These are phyloP conservation scores for Muntiacus reevesi DNA, from an alignment of 2,113 vertebrate species.

Conservation along the genomic window DNA sequence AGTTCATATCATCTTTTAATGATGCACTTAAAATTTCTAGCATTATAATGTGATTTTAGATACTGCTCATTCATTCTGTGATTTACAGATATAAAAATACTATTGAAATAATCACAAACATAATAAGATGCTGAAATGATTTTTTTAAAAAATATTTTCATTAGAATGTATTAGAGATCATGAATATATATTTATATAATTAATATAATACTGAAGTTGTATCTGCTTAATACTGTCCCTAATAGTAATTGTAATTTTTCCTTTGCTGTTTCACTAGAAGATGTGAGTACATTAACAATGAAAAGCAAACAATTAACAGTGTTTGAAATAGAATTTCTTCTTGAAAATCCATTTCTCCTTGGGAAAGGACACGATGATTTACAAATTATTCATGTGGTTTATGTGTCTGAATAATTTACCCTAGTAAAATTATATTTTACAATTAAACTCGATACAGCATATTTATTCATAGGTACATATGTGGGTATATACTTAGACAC, in stretches of 20 bases:
- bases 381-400: background rate
- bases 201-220: background rate
- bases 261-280: background rate
- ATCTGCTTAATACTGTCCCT: background rate
- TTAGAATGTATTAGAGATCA: background rate
- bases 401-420: background rate
- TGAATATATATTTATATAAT: background rate
- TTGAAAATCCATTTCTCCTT: background rate
- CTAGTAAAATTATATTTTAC: background rate
- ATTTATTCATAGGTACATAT: background rate
- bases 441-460: background rate
- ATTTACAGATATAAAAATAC: constrained; percentile 44
- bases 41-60: constrained; percentile 37
- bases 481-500: background rate
- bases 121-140: background rate
- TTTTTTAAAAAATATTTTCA: constrained; percentile 29
- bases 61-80: background rate
- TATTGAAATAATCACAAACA: background rate
- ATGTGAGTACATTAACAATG: background rate
- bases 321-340: background rate
- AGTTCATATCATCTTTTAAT: constrained; percentile 50
- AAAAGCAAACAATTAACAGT: background rate
- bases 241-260: background rate
- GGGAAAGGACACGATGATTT: background rate
- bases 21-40: constrained; percentile 37